These are phyloP conservation scores for Macrotis lagotis DNA, from an alignment of 2,113 vertebrate species.

Conservation along the genomic window DNA sequence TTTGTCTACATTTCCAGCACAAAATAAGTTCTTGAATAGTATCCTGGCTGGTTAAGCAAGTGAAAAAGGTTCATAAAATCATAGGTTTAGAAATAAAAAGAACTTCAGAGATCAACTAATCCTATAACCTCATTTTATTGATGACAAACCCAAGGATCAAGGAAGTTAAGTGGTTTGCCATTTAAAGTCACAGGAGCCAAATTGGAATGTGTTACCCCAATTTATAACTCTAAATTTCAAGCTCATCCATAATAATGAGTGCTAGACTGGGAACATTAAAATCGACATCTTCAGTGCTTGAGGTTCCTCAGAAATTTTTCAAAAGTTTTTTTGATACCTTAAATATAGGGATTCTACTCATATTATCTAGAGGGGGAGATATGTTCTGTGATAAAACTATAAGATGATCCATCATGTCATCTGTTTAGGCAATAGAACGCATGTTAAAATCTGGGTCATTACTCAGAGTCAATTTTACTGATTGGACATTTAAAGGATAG, in stretches of 20 bases:
- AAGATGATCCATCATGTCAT: neutral
- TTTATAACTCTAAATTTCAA: neutral
- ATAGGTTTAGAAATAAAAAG: neutral
- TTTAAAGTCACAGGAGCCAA: neutral
- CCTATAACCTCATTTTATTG: neutral
- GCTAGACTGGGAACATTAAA: neutral
- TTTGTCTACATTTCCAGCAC: neutral
- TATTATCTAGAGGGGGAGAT: neutral
- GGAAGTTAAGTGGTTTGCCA: neutral
- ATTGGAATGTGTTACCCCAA: neutral
- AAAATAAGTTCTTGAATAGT: neutral
- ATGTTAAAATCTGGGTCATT: neutral
- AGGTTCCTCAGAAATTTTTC: neutral
- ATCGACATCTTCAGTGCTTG: neutral
- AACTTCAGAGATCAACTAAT: neutral
- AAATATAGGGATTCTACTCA: neutral
- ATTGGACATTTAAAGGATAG: neutral
- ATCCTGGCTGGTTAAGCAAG: slow-evolving; percentile 26
- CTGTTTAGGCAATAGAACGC: neutral
- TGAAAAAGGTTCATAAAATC: neutral
- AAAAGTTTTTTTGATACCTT: neutral
- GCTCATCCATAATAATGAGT: neutral
- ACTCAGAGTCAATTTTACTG: neutral
- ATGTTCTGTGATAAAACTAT: neutral
- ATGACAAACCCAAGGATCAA: neutral